Evolutionary conservation across 2,113 vertebrate genomes (phyloP), one percentile per base, ranked within the genome.

Genomic region (Myanophis thanlyinensis): DNA sequence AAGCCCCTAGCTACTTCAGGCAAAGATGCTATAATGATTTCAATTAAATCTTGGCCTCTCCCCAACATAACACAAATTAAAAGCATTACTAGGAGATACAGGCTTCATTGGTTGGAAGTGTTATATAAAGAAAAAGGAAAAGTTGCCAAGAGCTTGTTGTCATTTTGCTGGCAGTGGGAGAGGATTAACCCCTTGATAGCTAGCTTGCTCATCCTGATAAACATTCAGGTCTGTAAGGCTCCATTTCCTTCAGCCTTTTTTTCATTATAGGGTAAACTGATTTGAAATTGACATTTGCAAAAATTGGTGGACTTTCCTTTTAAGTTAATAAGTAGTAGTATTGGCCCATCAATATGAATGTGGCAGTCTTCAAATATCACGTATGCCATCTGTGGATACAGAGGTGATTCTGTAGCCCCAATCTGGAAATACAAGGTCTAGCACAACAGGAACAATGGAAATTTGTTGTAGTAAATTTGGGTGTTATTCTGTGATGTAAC

Each of bases 1-100:
- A 95, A 96, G 95, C 97, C 94, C 97, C 97, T 96, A 96, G 96
- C 97, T 98, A 97, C 98, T 98, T 97, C 95, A 97, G 97, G 97
- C 95, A 98, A 98, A 98, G 98, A 97, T 97, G 97, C 96, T 97
- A 97, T 98, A 98, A 98, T 95, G 97, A 97, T 97, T 98, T 98
- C 97, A 96, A 98, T 98, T 98, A 98, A 98, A 98, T 97, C 96
- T 97, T 99, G 98, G 98, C 98, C 95, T 96, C 95, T 97, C 97
- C 98, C 97, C 98, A 97, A 95, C 93, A 94, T 94, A 97, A 93
- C 97, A 97, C 97, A 98, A 98, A 98, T 97, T 97, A 98, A 98
- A 98, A 97, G 97, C 97, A 98, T 98, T 97, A 98, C 95, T 97
- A 95, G 97, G 98, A 97, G 93, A 98, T 97, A 97, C 94, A 96